A percentile compares a stretch with the other conserved stretches of the same genome.
phyloP scores from a whole-genome alignment of 2,888 invertebrate genomes.

The Drosophila pseudotalamancana region DNA sequence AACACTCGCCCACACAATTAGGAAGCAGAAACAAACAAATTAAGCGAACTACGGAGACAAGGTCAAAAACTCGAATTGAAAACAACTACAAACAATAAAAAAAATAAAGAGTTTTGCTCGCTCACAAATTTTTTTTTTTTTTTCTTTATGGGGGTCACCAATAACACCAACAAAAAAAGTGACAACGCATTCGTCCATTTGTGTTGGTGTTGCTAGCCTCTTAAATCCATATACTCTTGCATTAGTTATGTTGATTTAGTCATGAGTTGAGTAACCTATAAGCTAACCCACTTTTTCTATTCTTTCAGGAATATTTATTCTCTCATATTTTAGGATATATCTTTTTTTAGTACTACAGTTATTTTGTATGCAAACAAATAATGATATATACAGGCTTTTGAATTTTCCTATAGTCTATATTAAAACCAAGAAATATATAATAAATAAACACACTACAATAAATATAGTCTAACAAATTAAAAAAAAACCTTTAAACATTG shows the following conservation, averaged over 20 bases:
- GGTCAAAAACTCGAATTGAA: conserved; percentile 23
- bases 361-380: no score
- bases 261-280: conserved; percentile 1
- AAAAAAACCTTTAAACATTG: no score
- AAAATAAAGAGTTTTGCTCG: conserved; percentile 40
- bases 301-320: no score
- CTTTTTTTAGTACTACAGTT: no score
- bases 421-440: no score
- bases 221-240: conserved; percentile 26
- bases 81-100: neutral
- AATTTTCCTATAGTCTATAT: no score
- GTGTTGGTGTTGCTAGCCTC: conserved; percentile 39
- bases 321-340: no score
- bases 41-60: conserved; percentile 35
- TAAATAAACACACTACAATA: no score
- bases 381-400: no score
- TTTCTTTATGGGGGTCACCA: conserved; percentile 51
- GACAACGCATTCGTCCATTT: conserved; percentile 24
- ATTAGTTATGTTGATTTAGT: neutral
- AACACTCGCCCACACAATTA: conserved; percentile 69
- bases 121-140: conserved; percentile 38
- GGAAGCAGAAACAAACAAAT: conserved; percentile 56
- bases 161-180: conserved; percentile 10
- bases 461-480: no score
- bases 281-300: no score